Evolutionary conservation across 2,113 vertebrate species (phyloP), one percentile per base, ranked within the genome.

Genomic region (Stigmatopora argus): DNA sequence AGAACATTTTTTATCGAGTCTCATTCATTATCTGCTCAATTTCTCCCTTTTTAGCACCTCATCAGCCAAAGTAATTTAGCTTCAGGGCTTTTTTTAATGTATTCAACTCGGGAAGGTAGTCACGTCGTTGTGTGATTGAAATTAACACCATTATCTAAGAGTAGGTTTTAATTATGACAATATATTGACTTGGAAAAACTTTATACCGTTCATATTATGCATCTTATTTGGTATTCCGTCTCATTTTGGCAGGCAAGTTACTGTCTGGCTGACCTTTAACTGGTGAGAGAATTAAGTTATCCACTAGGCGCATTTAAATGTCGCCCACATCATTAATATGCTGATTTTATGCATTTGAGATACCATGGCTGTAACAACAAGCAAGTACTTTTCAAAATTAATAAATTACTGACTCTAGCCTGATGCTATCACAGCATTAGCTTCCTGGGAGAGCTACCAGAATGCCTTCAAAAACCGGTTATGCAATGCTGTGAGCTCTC

Each of bases 11-110:
- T 78, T 84, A 83, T 85, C 15, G 57, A 84, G 80, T 77, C 56
- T 63, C 75, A 77, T 83, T 86, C 82, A 88, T 90, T 90, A 87
- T 85, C 66, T 77, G 80, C 69, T 79, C 77, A 90, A 87, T 90
- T 84, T 86, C 64, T 82, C 83, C 74, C 72, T 74, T 88, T 90
- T 90, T 85, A 89, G 87, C 77, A 81, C 68, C 82, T 86, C 87
- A 90, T 90, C 83, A 88, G 77, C 57, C 17, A 38, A 66, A 5
- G 44, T 7, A 58, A 81, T 87, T 89, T 88, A 87, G 80, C 60
- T 74, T 80, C 74, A 68, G 69, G 75, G 84, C 79, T 31, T 83
- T 86, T 74, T 75, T 83, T 86, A 87, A 87, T 87, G 62, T 79
- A 88, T 89, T 85, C 69, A 64, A 62, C 65, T 67, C 17, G 59